Conservation (phyloP, 2,888 invertebrate species). For the Macrophya annulata region DNA sequence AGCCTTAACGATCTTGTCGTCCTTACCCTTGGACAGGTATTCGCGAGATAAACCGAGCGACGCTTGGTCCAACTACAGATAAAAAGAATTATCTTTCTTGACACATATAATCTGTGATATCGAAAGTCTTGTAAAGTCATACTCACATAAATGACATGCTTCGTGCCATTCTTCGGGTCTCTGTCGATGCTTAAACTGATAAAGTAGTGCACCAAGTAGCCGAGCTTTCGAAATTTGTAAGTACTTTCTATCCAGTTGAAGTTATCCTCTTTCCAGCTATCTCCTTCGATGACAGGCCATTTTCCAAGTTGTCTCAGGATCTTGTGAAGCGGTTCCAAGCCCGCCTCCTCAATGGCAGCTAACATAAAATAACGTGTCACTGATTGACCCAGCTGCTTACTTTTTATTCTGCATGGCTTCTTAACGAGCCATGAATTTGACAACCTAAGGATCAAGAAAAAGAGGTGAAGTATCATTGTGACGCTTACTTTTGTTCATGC, state of each 20-base stretch:
- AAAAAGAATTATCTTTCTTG: neutral
- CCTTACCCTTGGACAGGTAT: slow-evolving; percentile 91
- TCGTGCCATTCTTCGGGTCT: slow-evolving; percentile 94
- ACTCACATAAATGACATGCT: slow-evolving; percentile 91
- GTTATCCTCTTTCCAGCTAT: slow-evolving; percentile 85
- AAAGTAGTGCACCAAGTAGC: slow-evolving; percentile 95
- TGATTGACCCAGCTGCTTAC: neutral
- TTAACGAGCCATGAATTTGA: neutral
- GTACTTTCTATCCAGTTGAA: slow-evolving; percentile 93
- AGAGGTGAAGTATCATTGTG: neutral
- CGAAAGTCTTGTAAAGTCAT: neutral
- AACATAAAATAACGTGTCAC: neutral
- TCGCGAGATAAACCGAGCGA: slow-evolving; percentile 92
- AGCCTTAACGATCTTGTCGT: slow-evolving; percentile 92
- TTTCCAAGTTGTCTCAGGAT: slow-evolving; percentile 92
- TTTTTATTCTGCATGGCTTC: too few species aligned
- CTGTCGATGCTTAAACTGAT: slow-evolving; percentile 94
- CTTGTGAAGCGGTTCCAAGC: slow-evolving; percentile 86
- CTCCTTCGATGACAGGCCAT: slow-evolving; percentile 95
- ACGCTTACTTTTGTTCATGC: slow-evolving; percentile 92
- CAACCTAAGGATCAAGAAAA: too few species aligned
- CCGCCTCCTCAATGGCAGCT: slow-evolving; percentile 92
- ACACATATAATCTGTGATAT: neutral
- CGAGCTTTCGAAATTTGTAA: slow-evolving; percentile 89
- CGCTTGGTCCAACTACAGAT: slow-evolving; percentile 91